A percentile compares a stretch with the other conserved stretches of the same genome.
Evolutionary conservation across 1,140 invertebrate species (phyloP).

Genomic region (Phocides pigmalion): DNA sequence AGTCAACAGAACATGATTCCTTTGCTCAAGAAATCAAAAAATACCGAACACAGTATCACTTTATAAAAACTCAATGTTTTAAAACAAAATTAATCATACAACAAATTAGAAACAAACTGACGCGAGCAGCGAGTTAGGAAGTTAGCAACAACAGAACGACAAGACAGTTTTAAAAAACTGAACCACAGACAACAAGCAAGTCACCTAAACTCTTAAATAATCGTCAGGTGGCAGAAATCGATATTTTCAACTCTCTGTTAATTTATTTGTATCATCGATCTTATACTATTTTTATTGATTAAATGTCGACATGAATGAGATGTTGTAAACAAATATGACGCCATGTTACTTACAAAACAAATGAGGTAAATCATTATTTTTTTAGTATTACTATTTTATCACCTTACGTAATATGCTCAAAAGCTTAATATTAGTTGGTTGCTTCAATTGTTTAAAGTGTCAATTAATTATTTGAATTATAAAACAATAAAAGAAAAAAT

Average conservation of each 20-base stretch:
- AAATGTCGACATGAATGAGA: too few species aligned
- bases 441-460: too few species aligned
- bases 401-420: too few species aligned
- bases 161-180: conserved; percentile 5
- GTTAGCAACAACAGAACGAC: not conserved
- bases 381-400: too few species aligned
- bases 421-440: too few species aligned
- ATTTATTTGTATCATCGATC: not conserved
- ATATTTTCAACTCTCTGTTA: not conserved
- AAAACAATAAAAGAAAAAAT: too few species aligned
- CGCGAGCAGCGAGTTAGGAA: conserved; percentile 3
- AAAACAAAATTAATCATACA: not conserved
- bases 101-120: conserved; percentile 10
- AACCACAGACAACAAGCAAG: conserved; percentile 3
- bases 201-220: not conserved
- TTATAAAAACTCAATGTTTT: not conserved
- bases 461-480: too few species aligned
- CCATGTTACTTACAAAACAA: too few species aligned
- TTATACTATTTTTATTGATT: too few species aligned
- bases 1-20: conserved; percentile 19
- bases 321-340: too few species aligned
- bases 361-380: too few species aligned
- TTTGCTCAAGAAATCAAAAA: not conserved
- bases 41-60: not conserved
- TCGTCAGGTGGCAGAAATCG: not conserved